These are phyloP conservation scores for Macrocentrus cingulum DNA, from an alignment of 1,140 invertebrate genomes.

Conservation along the genomic window DNA sequence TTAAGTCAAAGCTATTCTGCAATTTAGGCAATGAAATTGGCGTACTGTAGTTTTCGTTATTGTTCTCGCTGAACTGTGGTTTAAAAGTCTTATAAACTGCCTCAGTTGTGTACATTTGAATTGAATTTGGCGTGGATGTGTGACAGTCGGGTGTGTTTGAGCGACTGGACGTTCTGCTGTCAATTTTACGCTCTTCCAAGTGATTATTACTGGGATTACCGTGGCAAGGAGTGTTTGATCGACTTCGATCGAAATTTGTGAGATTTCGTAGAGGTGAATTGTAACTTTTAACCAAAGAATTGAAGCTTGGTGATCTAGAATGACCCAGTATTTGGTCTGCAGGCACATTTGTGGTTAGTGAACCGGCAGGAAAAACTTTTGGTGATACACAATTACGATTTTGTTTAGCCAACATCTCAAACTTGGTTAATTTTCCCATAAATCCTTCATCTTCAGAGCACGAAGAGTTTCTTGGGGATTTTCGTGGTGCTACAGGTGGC, in stretches of 20 bases:
- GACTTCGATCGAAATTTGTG: slow-evolving; percentile 45
- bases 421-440: slow-evolving; percentile 53
- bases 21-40: slow-evolving; percentile 24
- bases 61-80: slow-evolving; percentile 37
- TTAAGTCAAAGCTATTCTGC: slow-evolving; percentile 34
- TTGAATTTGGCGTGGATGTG: slow-evolving; percentile 37
- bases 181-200: slow-evolving; percentile 20
- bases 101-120: slow-evolving; percentile 43
- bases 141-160: slow-evolving; percentile 32
- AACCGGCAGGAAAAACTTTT: slow-evolving; percentile 75
- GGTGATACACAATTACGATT: slow-evolving; percentile 64
- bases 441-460: slow-evolving; percentile 60
- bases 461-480: slow-evolving; percentile 55
- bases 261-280: slow-evolving; percentile 44
- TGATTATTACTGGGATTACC: slow-evolving; percentile 5
- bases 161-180: slow-evolving; percentile 26
- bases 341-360: slow-evolving; percentile 76
- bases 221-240: slow-evolving; percentile 37
- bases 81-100: slow-evolving; percentile 44
- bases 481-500: slow-evolving; percentile 58
- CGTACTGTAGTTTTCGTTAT: slow-evolving; percentile 38
- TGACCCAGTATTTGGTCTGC: slow-evolving; percentile 73
- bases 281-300: slow-evolving; percentile 41
- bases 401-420: slow-evolving; percentile 54
- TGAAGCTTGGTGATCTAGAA: slow-evolving; percentile 48